These are phyloP conservation scores for Dendropsophus ebraccatus DNA, from an alignment of 2,113 vertebrate species.

Conservation along the genomic window DNA sequence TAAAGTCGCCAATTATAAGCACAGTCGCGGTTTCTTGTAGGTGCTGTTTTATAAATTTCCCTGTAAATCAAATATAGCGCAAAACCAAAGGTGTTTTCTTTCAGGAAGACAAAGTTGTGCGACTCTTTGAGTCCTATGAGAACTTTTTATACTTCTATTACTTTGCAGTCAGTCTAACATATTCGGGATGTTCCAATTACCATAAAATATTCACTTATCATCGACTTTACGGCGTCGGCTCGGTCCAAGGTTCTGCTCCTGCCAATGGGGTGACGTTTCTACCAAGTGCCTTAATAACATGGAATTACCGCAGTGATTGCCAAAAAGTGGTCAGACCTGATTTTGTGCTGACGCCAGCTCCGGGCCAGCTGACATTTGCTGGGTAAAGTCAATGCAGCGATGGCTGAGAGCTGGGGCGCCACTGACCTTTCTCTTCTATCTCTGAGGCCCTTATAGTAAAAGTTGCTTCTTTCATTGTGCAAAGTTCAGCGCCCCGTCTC, in stretches of 20 bases:
- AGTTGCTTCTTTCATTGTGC: constrained; percentile 19
- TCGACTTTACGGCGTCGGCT: not conserved
- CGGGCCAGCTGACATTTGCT: constrained; percentile 39
- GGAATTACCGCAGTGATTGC: constrained; percentile 24
- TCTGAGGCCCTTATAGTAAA: constrained; percentile 24
- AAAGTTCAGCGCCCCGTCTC: not conserved
- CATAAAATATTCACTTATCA: constrained; percentile 10
- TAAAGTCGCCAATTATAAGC: no score
- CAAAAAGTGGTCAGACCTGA: not conserved
- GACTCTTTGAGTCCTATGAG: no score
- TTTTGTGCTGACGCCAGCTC: constrained; percentile 34
- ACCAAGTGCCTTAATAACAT: not conserved
- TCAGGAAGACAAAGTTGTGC: no score
- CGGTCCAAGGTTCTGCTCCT: not conserved
- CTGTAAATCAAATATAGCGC: no score
- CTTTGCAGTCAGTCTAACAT: not conserved
- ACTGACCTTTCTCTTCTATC: constrained; percentile 52
- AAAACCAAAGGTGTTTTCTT: no score
- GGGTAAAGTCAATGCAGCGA: constrained; percentile 26
- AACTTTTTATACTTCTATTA: not conserved
- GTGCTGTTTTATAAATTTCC: no score
- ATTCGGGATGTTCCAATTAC: not conserved
- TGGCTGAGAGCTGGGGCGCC: not conserved
- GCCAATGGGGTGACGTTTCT: constrained; percentile 19
- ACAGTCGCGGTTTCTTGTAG: no score